A percentile compares a stretch with the other conserved stretches of the same genome.
These are phyloP conservation scores for Palloptera scutellata DNA, from an alignment of 2,888 invertebrate species.

Conservation along the genomic window DNA sequence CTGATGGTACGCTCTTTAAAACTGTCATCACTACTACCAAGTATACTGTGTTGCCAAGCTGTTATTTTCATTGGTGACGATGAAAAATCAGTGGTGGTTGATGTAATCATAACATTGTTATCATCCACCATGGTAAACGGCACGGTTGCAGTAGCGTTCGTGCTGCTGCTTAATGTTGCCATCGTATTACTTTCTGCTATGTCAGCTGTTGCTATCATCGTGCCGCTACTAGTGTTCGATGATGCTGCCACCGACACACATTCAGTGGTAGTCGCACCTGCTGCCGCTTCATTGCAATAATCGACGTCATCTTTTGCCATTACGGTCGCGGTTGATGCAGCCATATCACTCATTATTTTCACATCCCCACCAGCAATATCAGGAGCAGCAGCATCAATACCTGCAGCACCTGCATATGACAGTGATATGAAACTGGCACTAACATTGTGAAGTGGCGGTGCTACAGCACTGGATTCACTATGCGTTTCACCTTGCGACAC, in stretches of 20 bases:
- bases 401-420: slow-evolving; percentile 5
- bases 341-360: not conserved
- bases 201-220: slow-evolving; percentile 34
- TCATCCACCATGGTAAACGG: not conserved
- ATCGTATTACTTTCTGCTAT: slow-evolving; percentile 7
- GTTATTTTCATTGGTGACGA: not conserved
- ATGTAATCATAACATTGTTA: slow-evolving; percentile 3
- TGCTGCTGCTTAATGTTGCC: slow-evolving; percentile 21
- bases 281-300: not conserved
- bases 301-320: not conserved
- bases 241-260: not conserved
- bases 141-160: slow-evolving; percentile 20
- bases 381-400: not conserved
- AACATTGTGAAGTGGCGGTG: too few species aligned
- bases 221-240: slow-evolving; percentile 28
- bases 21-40: slow-evolving; percentile 32
- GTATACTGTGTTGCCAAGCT: not conserved
- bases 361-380: not conserved
- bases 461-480: slow-evolving; percentile 21
- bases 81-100: slow-evolving; percentile 14
- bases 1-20: slow-evolving; percentile 59
- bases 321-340: slow-evolving; percentile 12
- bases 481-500: slow-evolving; percentile 44
- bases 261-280: not conserved
- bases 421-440: too few species aligned